Base-by-base conservation (phyloP, 2,888 invertebrate species). In the Drosophila yooni region DNA sequence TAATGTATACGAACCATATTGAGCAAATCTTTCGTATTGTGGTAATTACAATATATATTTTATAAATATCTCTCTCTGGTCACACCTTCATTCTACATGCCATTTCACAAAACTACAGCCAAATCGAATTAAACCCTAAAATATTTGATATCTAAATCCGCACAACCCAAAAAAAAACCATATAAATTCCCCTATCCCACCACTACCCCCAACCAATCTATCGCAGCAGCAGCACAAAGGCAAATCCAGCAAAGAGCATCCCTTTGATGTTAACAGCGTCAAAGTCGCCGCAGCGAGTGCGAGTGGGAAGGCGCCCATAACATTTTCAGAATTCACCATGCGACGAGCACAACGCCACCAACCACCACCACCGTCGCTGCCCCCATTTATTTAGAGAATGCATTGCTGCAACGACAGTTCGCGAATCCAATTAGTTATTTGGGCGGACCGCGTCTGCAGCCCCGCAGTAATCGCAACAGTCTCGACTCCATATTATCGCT, bases 381-480 rank as follows among this genome's bases (percentile, higher is more conserved):
- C 93, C 43, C 95, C 38, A 92, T 94, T 68, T 94, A 91, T 88
- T 79, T 90, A 51, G 90, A 87, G 70, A 80, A 67, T 66, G 85
- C 90, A 25, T 68, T 89, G 78, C 62, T 65, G 76, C 91, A 89
- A 67, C 89, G 93, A 13, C 92, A 93, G 77, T 96, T 95, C 91
- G 94, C 93, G 71, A 96, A 96, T 93, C 96, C 96, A 53, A 94
- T 96, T 85, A 96, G 95, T 92, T 96, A 96, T 92, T 93, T 96
- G 82, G 96, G 96, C 72, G 96, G 95, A 65, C 95, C 95, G 18
- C 93, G 94, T 79, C 91, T 95, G 77, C 91, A 92, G 74, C 88
- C 94, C 52, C 93, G 92, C 82, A 86, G 85, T 53, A 94, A 94
- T 85, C 93, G 94, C 87, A 94, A 94, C 83, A 96, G 96, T 90